Conservation (phyloP, 2,113 vertebrate species). For the Phylloscopus trochilus region DNA sequence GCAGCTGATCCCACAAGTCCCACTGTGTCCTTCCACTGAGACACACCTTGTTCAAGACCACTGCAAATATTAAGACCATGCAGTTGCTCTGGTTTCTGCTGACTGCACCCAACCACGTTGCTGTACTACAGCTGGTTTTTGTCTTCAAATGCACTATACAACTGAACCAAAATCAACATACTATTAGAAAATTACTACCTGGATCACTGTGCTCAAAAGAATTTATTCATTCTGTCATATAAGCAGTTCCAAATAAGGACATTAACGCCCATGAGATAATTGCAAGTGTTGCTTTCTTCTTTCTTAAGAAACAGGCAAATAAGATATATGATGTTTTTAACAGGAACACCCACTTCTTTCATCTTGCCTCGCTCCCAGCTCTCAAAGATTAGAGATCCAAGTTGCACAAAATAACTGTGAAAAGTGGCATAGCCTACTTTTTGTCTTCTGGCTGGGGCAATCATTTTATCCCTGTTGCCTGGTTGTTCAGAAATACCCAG, state of each 20-base stretch:
- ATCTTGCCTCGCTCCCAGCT: background rate
- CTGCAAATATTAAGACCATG: background rate
- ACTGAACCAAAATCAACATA: background rate
- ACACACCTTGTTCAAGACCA: background rate
- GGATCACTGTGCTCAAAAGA: background rate
- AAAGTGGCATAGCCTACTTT: background rate
- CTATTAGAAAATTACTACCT: background rate
- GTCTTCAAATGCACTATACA: background rate
- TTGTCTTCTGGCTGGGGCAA: background rate
- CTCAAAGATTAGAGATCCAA: background rate
- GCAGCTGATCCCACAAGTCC: background rate
- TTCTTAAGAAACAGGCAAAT: slow-evolving; percentile 14
- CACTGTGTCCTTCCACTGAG: background rate
- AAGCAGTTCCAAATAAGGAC: slow-evolving; percentile 25
- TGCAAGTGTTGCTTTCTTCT: background rate
- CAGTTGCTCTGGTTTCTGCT: background rate
- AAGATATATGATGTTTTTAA: background rate
- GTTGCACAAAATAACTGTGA: background rate
- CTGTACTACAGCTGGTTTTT: background rate
- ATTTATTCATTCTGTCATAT: slow-evolving; percentile 44
- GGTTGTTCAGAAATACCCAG: background rate
- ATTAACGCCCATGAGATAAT: background rate
- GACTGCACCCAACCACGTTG: background rate
- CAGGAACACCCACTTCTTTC: background rate
- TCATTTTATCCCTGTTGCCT: background rate